phyloP scores from a whole-genome alignment of 2,113 vertebrate genomes.

The Dasyprocta punctata region DNA sequence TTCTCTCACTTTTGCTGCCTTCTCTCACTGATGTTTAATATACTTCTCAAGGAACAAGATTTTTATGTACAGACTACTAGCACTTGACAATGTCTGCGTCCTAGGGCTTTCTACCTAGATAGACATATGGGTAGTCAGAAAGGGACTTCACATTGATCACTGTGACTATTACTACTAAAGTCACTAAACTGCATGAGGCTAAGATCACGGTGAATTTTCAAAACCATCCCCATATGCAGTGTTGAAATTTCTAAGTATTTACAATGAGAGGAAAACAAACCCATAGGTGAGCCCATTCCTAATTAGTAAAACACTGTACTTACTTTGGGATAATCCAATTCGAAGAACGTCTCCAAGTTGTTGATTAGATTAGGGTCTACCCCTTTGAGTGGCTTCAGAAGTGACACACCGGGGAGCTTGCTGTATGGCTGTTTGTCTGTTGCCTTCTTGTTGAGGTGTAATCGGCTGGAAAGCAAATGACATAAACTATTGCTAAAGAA shows the following conservation, averaged over 20 bases:
- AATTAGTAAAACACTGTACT: conserved; percentile 54
- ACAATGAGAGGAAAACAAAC: background rate
- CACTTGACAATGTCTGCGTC: background rate
- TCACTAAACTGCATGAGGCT: background rate
- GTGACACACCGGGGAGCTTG: conserved; percentile 94
- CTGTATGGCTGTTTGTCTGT: conserved; percentile 94
- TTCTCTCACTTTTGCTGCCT: background rate
- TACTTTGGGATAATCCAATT: conserved; percentile 97
- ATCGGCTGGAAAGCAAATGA: conserved; percentile 87
- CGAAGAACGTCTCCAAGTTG: conserved; percentile 99
- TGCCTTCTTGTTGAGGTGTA: conserved; percentile 95
- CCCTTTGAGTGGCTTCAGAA: conserved; percentile 96
- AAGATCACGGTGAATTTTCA: background rate
- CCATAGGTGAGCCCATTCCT: background rate
- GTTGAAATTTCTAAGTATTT: conserved; percentile 13
- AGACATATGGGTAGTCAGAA: background rate
- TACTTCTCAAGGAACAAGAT: background rate
- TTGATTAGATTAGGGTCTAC: conserved; percentile 97
- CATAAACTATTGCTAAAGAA: background rate
- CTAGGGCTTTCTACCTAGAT: background rate
- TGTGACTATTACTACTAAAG: background rate
- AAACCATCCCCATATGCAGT: background rate
- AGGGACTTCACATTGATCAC: background rate
- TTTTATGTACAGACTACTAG: background rate
- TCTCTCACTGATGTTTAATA: background rate